phyloP scores from a whole-genome alignment of 1,140 invertebrate species.

The Galleria mellonella region DNA sequence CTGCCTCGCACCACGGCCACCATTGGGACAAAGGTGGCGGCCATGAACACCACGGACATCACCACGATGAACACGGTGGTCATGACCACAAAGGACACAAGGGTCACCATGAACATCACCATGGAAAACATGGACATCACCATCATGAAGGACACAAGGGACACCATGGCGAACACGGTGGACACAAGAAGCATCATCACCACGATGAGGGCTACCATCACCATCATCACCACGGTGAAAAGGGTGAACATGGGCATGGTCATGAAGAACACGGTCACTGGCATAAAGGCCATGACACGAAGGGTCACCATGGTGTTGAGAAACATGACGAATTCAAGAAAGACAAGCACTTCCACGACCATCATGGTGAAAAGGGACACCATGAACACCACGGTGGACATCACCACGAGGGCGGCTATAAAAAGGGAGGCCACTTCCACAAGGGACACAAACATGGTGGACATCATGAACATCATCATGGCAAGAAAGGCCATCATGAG shows the following conservation, averaged over 20 bases:
- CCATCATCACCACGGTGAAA: constrained; percentile 81
- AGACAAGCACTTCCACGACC: constrained; percentile 81
- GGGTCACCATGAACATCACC: constrained; percentile 74
- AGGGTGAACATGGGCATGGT: constrained; percentile 80
- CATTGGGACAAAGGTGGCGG: constrained; percentile 71
- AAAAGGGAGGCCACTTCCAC: constrained; percentile 80
- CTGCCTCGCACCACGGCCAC: constrained; percentile 60
- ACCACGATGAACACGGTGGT: constrained; percentile 73
- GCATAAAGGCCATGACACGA: constrained; percentile 85
- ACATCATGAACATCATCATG: constrained; percentile 64
- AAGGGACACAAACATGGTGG: constrained; percentile 80
- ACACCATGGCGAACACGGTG: constrained; percentile 81
- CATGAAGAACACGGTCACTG: constrained; percentile 77
- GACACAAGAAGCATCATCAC: constrained; percentile 83
- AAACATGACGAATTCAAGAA: constrained; percentile 78
- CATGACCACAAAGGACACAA: constrained; percentile 78
- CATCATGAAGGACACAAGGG: constrained; percentile 81
- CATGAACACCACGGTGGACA: constrained; percentile 77
- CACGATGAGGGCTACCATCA: constrained; percentile 78
- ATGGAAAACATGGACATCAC: constrained; percentile 81
- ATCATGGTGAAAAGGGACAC: constrained; percentile 83
- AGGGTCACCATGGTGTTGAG: constrained; percentile 85
- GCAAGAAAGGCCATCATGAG: constrained; percentile 58
- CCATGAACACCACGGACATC: constrained; percentile 70
- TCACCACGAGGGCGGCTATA: constrained; percentile 79